Conservation (phyloP, 1,140 invertebrate genomes). For the Lasioglossum baleicum region DNA sequence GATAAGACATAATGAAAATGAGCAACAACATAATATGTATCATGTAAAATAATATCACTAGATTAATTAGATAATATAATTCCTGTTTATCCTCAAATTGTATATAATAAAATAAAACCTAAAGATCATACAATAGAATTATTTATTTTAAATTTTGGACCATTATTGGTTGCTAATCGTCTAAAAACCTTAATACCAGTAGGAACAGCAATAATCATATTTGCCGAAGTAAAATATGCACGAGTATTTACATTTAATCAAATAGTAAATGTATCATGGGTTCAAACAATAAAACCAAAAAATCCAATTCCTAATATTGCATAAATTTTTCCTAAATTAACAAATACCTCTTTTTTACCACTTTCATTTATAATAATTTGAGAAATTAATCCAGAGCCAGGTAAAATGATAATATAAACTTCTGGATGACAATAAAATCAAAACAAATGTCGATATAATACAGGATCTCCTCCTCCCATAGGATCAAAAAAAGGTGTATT, state of each 20-base stretch:
- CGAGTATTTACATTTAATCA: slow-evolving; percentile 81
- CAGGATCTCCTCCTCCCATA: too few relatives aligned
- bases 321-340: too few relatives aligned
- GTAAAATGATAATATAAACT: slow-evolving; percentile 83
- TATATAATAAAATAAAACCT: too few relatives aligned
- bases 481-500: too few relatives aligned
- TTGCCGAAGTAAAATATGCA: slow-evolving; percentile 81
- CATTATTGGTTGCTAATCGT: neutral
- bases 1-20: slow-evolving; percentile 78
- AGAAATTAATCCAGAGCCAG: slow-evolving; percentile 80
- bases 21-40: slow-evolving; percentile 76
- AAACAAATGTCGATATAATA: too few relatives aligned
- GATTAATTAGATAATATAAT: slow-evolving; percentile 77
- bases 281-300: slow-evolving; percentile 19
- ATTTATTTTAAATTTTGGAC: neutral
- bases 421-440: slow-evolving; percentile 83
- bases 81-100: too few relatives aligned
- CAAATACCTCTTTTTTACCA: slow-evolving; percentile 69
- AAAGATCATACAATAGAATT: neutral
- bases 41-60: slow-evolving; percentile 27
- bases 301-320: slow-evolving; percentile 66
- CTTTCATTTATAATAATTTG: slow-evolving; percentile 59
- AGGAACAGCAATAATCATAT: slow-evolving; percentile 79
- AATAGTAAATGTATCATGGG: slow-evolving; percentile 71
- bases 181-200: slow-evolving; percentile 66